A percentile compares a stretch with the other conserved stretches of the same genome.
Conservation (phyloP, 37 sponge, comb jelly and placozoan genomes). For the Halichondria panicea region DNA sequence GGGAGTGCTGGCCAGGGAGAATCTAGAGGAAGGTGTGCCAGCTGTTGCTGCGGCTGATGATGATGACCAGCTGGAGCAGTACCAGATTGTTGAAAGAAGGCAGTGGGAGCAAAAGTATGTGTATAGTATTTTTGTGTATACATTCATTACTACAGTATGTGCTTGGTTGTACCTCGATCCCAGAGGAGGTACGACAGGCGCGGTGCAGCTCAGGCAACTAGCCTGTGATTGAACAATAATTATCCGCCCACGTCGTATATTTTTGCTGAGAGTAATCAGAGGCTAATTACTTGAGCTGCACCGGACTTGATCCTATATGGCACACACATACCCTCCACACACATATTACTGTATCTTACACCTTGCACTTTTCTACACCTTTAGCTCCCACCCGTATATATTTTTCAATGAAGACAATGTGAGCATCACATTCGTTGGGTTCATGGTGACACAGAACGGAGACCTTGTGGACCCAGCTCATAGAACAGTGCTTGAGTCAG, state of each 20-base stretch:
- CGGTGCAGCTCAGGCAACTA: no score
- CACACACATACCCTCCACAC: not conserved
- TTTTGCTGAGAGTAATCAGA: no score
- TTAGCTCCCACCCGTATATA: conserved; percentile 80
- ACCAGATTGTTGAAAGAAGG: conserved; percentile 58
- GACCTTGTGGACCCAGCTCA: conserved; percentile 47
- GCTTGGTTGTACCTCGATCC: no score
- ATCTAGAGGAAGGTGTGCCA: not conserved
- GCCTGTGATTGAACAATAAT: no score
- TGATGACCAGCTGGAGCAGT: conserved; percentile 22
- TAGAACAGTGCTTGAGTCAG: conserved; percentile 19
- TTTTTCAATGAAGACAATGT: conserved; percentile 84
- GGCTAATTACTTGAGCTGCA: no score
- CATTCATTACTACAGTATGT: no score
- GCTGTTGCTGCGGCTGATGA: no score
- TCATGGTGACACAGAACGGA: conserved; percentile 44
- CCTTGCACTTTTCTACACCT: not conserved
- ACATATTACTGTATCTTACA: no score
- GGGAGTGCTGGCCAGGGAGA: conserved; percentile 25
- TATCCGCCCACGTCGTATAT: no score
- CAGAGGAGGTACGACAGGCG: no score
- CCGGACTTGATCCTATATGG: no score
- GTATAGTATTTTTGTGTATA: no score
- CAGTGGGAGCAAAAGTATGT: conserved; percentile 74
- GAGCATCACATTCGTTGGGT: conserved; percentile 80